Conservation (phyloP, 2,888 invertebrate species). For the Parapristionchus giblindavisi region DNA sequence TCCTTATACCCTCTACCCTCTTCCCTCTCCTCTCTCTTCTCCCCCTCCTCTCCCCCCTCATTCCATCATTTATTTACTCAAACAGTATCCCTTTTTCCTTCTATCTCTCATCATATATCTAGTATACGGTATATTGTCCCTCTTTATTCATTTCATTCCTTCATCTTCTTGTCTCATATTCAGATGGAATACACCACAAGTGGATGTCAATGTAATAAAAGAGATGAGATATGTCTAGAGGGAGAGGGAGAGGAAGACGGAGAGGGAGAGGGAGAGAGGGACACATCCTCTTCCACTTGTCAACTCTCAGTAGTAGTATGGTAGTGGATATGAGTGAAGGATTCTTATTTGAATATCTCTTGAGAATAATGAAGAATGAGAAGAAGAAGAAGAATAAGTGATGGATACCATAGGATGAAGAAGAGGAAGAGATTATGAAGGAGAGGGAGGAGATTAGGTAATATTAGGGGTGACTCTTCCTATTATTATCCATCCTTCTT, state of each 20-base stretch:
- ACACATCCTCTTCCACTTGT: constrained; percentile 6
- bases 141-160: constrained; percentile 1
- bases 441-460: too few species aligned
- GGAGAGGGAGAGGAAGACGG: background rate
- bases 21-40: constrained; percentile 6
- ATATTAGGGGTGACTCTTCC: too few species aligned
- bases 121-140: background rate
- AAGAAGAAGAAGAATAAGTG: too few species aligned
- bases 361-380: too few species aligned
- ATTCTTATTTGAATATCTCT: too few species aligned
- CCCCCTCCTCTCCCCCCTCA: background rate
- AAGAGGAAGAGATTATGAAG: too few species aligned
- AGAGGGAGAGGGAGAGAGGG: constrained; percentile 9
- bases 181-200: too few species aligned
- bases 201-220: background rate
- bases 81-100: background rate
- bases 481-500: too few species aligned
- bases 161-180: background rate
- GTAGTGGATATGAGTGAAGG: too few species aligned
- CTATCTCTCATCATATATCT: background rate
- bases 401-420: too few species aligned
- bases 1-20: background rate
- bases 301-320: background rate
- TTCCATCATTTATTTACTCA: background rate
- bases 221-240: background rate